Evolutionary conservation across 2,797 vertebrate species (phyloP).

Genomic region (Gambusia yucatana): DNA sequence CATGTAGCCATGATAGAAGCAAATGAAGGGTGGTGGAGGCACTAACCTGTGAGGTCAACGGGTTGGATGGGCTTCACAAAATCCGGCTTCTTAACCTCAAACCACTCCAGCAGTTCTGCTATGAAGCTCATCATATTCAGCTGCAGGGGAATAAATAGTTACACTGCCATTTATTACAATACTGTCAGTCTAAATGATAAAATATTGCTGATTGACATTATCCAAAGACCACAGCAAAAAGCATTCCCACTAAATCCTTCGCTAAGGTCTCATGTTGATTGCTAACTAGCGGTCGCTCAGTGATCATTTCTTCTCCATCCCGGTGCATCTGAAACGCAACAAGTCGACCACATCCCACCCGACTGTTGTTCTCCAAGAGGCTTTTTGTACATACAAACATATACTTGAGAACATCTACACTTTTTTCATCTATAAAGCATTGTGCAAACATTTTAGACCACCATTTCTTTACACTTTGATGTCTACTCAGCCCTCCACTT

Average conservation of each 20-base stretch:
- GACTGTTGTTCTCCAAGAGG: not conserved
- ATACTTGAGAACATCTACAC: not conserved
- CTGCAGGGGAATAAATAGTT: constrained; percentile 57
- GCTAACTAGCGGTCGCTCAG: constrained; percentile 2
- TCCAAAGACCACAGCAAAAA: not conserved
- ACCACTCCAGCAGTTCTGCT: constrained; percentile 87
- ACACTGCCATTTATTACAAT: not conserved
- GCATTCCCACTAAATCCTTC: not conserved
- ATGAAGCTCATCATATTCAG: constrained; percentile 89
- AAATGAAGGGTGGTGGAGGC: no score
- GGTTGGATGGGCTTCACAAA: constrained; percentile 85
- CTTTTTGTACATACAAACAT: not conserved
- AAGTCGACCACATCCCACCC: not conserved
- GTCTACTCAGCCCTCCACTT: not conserved
- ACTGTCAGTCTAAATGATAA: not conserved
- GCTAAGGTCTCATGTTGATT: not conserved
- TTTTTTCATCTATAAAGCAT: not conserved
- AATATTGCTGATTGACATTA: not conserved
- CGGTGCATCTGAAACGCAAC: not conserved
- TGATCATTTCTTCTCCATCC: not conserved
- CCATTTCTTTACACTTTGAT: not conserved
- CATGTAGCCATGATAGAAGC: not conserved
- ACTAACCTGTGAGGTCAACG: constrained; percentile 80
- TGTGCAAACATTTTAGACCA: not conserved
- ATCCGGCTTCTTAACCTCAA: constrained; percentile 88